Evolutionary conservation across 37 sponge, comb jelly and placozoan species (phyloP).

Genomic region (Geodia barretti): DNA sequence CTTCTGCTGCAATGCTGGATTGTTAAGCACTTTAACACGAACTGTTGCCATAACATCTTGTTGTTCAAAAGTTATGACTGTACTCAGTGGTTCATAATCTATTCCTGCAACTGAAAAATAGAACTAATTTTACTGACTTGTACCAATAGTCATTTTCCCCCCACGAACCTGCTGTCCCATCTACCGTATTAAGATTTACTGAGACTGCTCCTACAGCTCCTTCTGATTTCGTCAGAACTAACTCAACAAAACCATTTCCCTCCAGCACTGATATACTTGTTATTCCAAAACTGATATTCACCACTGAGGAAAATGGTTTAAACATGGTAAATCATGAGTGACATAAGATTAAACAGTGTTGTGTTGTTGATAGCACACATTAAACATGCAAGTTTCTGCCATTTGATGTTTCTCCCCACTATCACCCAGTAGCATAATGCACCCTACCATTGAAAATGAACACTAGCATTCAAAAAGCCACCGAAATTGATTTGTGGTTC

Average conservation of each 20-base stretch:
- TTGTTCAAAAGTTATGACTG: neutral
- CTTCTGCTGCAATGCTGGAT: conserved; percentile 11
- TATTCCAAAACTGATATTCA: conserved; percentile 36
- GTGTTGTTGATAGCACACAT: neutral
- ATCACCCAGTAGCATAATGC: too few species aligned
- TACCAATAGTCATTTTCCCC: neutral
- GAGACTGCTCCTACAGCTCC: conserved; percentile 30
- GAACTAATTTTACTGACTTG: neutral
- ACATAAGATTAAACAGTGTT: neutral
- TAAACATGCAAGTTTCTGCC: too few species aligned
- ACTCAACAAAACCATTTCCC: conserved; percentile 24
- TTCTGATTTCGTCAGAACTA: conserved; percentile 17
- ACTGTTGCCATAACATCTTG: conserved; percentile 4
- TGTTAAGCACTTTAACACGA: neutral
- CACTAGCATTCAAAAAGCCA: too few species aligned
- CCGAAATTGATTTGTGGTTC: too few species aligned
- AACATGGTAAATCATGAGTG: neutral
- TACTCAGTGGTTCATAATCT: conserved; percentile 2
- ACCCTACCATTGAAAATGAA: too few species aligned
- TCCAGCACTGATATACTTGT: conserved; percentile 2
- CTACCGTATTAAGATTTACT: conserved; percentile 11
- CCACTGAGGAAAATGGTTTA: conserved; percentile 3
- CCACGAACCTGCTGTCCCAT: conserved; percentile 17
- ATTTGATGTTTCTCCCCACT: too few species aligned
- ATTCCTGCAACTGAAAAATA: conserved; percentile 7